Base-by-base conservation (phyloP, 2,113 vertebrate species). In the Zosterops lateralis region DNA sequence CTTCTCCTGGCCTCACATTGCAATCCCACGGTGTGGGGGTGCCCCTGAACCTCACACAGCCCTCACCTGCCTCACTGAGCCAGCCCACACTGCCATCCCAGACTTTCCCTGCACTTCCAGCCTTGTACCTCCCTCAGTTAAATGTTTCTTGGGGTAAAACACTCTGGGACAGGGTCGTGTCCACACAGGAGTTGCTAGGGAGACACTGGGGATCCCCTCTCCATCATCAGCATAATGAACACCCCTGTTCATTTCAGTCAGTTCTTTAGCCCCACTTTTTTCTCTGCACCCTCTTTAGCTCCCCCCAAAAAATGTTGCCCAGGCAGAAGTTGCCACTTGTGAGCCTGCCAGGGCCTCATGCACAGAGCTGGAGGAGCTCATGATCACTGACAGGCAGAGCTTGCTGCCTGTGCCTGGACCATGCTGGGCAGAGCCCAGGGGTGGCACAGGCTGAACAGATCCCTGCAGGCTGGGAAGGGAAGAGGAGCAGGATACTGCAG, bases 121-220 rank as follows among this genome's bases (percentile, higher is more conserved):
- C 34, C 21, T 31, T 3, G 19, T 4, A 5, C 48, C 32, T 34
- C 80, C 47, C 51, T 76, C 6, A 0, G 17, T 57, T 80, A 21
- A 21, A 3, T 2, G 0, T 57, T 73, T 31, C 24, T 14, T 2
- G 29, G 12, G 1, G 4, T 10, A 9, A 4, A 13, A 26, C 2
- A 5, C 38, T 17, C 47, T 38, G 71, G 62, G 44, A 28, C 32
- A 38, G n/a, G 36, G 34, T 57, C 3, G 2, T 26, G 12, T 17
- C 28, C 34, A 6, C 21, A 5, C 22, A 24, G 67, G 26, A 31
- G 5, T 29, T 70, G 45, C 28, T 45, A 66, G 26, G 60, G 42
- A 34, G 34, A 47, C 21, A 8, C 0, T 7, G 0, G 15, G n/a
- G 17, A 11, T 12, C 42, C 16, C 45, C 16, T 54, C 31, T 56